Conservation (phyloP, 2,113 vertebrate genomes). For the Mastomys natalensis region DNA sequence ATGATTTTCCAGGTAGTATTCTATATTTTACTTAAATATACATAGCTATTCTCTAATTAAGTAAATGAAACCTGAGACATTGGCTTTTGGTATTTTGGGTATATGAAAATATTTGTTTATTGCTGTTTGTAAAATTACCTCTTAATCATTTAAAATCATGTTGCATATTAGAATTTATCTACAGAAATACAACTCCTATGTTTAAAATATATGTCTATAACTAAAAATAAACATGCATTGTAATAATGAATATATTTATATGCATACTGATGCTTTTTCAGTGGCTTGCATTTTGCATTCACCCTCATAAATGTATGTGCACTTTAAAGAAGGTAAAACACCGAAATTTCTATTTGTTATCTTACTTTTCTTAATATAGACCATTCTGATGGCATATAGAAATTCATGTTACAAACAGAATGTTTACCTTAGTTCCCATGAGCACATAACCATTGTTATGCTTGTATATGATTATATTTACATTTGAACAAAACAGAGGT, state of each 20-base stretch:
- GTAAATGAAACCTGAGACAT: conserved; percentile 30
- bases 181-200: neutral
- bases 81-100: neutral
- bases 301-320: neutral
- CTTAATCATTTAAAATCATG: neutral
- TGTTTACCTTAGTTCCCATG: neutral
- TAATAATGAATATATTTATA: neutral
- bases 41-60: neutral
- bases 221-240: neutral
- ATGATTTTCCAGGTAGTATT: conserved; percentile 9
- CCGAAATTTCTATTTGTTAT: neutral
- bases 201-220: neutral
- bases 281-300: neutral
- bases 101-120: conserved; percentile 22
- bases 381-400: neutral
- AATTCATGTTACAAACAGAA: neutral
- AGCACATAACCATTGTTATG: neutral
- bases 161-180: neutral
- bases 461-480: conserved; percentile 25
- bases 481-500: conserved; percentile 22
- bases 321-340: neutral
- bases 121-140: neutral
- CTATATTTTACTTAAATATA: conserved; percentile 19
- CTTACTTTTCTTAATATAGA: conserved; percentile 2
- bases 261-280: neutral